phyloP scores from a whole-genome alignment of 2,888 invertebrate species.

The Philereme transversata region DNA sequence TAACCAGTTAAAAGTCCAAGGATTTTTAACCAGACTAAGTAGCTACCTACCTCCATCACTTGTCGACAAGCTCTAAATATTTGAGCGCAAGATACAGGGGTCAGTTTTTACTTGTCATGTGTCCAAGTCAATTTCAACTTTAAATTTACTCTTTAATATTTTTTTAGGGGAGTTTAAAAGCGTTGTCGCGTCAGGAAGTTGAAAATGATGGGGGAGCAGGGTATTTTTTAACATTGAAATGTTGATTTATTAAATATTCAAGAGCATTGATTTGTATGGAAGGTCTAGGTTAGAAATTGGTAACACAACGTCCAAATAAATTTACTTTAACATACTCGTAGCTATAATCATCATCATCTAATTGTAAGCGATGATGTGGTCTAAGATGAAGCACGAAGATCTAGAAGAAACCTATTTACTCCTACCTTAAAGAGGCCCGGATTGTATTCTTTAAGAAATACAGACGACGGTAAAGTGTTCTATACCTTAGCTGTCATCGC shows the following conservation, averaged over 20 bases:
- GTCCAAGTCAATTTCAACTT: conserved; percentile 81
- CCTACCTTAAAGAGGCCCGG: no score
- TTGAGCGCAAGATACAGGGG: conserved; percentile 71
- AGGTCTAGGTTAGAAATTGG: conserved; percentile 39
- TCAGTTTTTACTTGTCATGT: conserved; percentile 67
- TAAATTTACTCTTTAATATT: conserved; percentile 75
- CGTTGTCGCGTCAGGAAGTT: conserved; percentile 65
- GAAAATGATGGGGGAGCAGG: conserved; percentile 40
- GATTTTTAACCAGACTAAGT: conserved; percentile 17
- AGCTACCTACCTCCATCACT: conserved; percentile 41
- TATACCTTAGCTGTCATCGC: no score
- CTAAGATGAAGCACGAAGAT: no score
- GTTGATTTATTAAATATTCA: conserved; percentile 70
- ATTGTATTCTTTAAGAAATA: no score
- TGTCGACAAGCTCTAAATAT: conserved; percentile 70
- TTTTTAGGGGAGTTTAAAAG: conserved; percentile 71
- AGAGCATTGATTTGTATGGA: conserved; percentile 34
- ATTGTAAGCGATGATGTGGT: no score
- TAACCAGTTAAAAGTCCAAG: conserved; percentile 1
- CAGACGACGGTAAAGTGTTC: no score
- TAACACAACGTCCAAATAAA: no score
- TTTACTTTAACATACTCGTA: no score
- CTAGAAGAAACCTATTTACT: no score
- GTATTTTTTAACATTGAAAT: conserved; percentile 73
- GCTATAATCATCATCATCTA: no score